A percentile compares a stretch with the other conserved stretches of the same genome.
phyloP scores from a whole-genome alignment of 2,888 invertebrate species.

The Clistopyga incitator region DNA sequence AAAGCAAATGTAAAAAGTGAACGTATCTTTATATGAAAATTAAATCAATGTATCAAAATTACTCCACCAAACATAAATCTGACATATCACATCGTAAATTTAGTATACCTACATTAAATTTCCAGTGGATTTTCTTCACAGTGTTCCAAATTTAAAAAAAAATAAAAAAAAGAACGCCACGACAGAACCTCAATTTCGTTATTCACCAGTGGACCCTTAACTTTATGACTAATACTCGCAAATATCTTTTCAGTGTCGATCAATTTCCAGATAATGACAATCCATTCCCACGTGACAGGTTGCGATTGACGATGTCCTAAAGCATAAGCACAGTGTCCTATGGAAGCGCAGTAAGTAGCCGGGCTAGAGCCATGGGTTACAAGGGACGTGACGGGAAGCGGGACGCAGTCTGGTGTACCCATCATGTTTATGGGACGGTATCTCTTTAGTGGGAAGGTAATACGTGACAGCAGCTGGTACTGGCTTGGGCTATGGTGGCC shows the following conservation, averaged over 20 bases:
- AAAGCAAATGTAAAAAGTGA: no score
- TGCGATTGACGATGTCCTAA: conserved; percentile 10
- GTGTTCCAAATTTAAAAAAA: no score
- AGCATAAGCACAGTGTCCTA: background rate
- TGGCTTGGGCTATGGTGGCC: conserved; percentile 14
- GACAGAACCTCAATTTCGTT: background rate
- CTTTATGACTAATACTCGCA: background rate
- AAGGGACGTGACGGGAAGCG: background rate
- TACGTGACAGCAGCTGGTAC: conserved; percentile 47
- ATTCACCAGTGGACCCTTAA: background rate
- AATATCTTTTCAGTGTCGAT: background rate
- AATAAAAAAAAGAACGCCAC: no score
- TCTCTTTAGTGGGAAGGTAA: conserved; percentile 28
- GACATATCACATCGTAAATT: no score
- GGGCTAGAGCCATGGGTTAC: conserved; percentile 5
- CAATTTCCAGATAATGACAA: background rate
- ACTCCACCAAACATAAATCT: no score
- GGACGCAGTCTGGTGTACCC: conserved; percentile 6
- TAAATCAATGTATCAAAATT: no score
- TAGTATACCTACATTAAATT: no score
- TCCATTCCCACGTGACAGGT: background rate
- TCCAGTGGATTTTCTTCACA: no score
- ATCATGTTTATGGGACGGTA: conserved; percentile 38
- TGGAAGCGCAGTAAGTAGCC: background rate
- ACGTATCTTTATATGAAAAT: no score